Conservation (phyloP, 2,797 vertebrate species). For the Sarcophilus harrisii region DNA sequence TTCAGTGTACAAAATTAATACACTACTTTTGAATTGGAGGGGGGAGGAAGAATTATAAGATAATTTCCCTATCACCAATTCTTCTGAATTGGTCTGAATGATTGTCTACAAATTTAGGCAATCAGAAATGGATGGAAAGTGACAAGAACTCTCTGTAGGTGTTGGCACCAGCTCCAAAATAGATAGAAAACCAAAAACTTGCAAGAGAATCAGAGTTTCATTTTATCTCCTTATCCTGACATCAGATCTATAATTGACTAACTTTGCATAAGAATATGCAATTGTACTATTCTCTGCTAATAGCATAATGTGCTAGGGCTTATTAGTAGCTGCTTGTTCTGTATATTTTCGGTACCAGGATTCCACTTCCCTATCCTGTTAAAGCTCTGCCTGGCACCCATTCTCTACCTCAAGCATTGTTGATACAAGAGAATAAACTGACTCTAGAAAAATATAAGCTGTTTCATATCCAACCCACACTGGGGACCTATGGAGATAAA, state of each 20-base stretch:
- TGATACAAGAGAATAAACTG: conserved; percentile 19
- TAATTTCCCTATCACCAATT: background rate
- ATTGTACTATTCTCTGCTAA: background rate
- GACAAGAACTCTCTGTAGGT: background rate
- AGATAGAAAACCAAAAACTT: background rate
- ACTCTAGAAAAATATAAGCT: conserved; percentile 49
- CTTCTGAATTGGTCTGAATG: background rate
- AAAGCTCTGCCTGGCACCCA: background rate
- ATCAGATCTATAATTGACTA: background rate
- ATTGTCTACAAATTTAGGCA: background rate
- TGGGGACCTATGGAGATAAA: conserved; percentile 46
- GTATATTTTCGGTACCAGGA: background rate
- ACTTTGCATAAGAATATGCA: background rate
- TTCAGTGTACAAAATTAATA: background rate
- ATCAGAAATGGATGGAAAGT: background rate
- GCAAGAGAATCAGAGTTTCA: background rate
- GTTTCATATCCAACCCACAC: conserved; percentile 42
- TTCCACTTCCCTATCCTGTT: background rate
- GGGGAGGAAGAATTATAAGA: background rate
- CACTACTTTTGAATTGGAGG: background rate
- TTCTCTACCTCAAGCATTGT: conserved; percentile 35
- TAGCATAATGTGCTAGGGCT: background rate
- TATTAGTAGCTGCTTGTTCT: background rate
- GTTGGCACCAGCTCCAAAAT: background rate
- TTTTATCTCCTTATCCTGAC: background rate